Evolutionary conservation across 2,113 vertebrate species (phyloP), one percentile per base, ranked within the genome.

Genomic region (Carassius auratus): DNA sequence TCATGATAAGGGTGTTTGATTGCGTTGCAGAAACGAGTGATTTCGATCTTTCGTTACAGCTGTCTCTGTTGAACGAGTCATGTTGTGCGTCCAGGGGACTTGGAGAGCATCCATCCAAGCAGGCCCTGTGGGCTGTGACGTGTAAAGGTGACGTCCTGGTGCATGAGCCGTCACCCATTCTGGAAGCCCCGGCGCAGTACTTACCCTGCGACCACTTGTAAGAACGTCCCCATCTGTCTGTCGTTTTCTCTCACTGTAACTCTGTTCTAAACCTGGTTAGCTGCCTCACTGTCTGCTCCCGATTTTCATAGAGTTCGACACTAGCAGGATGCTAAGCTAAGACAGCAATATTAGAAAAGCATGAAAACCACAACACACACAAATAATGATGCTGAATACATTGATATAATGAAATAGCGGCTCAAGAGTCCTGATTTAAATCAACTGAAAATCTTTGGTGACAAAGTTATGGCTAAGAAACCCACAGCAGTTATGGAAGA

Each of bases 81-180:
- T 99, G 97, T 91, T 97, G 96, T 9, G 96, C 97, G 90, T 95
- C 94, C 91, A 96, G 96, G 80, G 95, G 91, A 87, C 93, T 98
- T 83, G 91, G 91, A 0, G 95, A 95, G 12, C 93, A 95, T 30
- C 97, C 96, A 0, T 97, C 97, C 89, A 94, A 91, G 10, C 96
- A 96, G 76, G 97, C 97, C 88, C 93, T 99, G 92, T 99, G 98
- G 98, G 97, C 98, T 0, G 91, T 96, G 38, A 99, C 97, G 71
- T 96, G 96, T 86, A 98, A 97, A 92, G 98, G 98, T 74, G 98
- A 99, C 91, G 77, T 99, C 93, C 96, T 99, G 85, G 96, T 98
- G 84, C 97, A 98, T 0, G 98, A 99, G 90, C 97, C 98, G 15
- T 93, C 92, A 48, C 92, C 94, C 8, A 93, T 94, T 76, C 92